phyloP scores from a whole-genome alignment of 1,140 invertebrate genomes.

The Bombyx mori region DNA sequence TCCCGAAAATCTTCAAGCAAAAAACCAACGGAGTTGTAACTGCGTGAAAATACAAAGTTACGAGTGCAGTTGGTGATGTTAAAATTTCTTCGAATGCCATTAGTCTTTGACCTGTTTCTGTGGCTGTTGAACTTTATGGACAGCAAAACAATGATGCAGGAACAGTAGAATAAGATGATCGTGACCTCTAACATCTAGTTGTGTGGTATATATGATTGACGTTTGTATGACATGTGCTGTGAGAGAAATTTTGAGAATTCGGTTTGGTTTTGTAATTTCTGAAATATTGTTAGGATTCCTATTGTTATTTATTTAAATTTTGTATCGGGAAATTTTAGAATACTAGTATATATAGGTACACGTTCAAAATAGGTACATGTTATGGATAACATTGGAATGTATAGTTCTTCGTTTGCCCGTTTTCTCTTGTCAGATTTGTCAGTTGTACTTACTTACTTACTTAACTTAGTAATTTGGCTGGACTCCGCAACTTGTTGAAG shows the following conservation, averaged over 20 bases:
- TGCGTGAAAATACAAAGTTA: conserved; percentile 19
- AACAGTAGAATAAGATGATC: conserved; percentile 38
- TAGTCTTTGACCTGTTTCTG: conserved; percentile 21
- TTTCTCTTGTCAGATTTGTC: too few species aligned
- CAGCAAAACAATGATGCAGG: conserved; percentile 17
- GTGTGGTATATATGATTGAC: conserved; percentile 58
- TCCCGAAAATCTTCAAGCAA: neutral
- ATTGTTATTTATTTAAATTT: neutral
- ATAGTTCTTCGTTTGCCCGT: too few species aligned
- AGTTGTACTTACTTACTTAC: too few species aligned
- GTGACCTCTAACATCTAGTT: conserved; percentile 51
- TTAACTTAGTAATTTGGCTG: too few species aligned
- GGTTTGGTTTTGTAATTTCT: neutral
- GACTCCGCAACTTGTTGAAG: too few species aligned
- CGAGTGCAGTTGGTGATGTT: conserved; percentile 11
- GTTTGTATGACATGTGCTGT: conserved; percentile 47
- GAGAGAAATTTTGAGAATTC: conserved; percentile 46
- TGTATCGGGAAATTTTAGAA: too few species aligned
- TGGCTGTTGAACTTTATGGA: conserved; percentile 15
- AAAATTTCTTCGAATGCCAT: conserved; percentile 19
- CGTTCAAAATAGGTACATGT: too few species aligned
- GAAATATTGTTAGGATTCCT: conserved; percentile 1
- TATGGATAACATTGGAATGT: too few species aligned
- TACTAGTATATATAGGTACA: too few species aligned
- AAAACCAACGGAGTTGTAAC: conserved; percentile 23